phyloP scores from a whole-genome alignment of 2,797 vertebrate species.

The Thamnophis elegans region DNA sequence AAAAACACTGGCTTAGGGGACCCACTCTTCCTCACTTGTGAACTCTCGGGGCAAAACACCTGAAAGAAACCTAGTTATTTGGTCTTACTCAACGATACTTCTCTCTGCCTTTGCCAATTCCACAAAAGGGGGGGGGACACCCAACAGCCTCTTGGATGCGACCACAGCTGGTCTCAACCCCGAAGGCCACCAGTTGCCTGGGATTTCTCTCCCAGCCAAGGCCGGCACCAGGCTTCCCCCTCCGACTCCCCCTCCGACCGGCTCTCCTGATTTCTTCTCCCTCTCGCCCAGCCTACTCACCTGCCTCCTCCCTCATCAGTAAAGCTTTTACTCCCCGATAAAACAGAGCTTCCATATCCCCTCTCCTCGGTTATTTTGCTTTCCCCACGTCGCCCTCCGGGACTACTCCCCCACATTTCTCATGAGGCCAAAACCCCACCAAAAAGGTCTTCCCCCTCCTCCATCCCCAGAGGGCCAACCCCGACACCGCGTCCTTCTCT shows the following conservation, averaged over 20 bases:
- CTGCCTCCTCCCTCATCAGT: not conserved
- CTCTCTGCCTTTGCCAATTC: too few relatives aligned
- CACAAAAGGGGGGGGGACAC: not conserved
- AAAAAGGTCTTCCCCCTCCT: not conserved
- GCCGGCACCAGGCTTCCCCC: not conserved
- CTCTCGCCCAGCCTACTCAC: not conserved
- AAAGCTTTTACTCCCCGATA: too few relatives aligned
- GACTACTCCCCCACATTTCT: not conserved
- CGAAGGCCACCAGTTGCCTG: not conserved
- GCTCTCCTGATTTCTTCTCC: not conserved
- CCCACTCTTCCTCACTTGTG: not conserved
- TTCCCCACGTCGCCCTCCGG: not conserved
- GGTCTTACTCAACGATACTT: not conserved
- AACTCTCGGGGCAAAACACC: too few relatives aligned
- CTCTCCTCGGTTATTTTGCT: not conserved
- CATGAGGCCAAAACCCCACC: not conserved
- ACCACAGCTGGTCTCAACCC: not conserved
- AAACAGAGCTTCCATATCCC: not conserved
- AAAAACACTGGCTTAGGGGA: too few relatives aligned
- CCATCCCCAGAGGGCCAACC: not conserved
- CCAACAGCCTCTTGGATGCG: not conserved
- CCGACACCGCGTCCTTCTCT: not conserved
- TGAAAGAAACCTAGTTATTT: not conserved
- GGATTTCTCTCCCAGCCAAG: not conserved
- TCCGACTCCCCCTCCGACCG: not conserved